These are phyloP conservation scores for Calliphora vicina DNA, from an alignment of 1,140 invertebrate species.

Conservation along the genomic window DNA sequence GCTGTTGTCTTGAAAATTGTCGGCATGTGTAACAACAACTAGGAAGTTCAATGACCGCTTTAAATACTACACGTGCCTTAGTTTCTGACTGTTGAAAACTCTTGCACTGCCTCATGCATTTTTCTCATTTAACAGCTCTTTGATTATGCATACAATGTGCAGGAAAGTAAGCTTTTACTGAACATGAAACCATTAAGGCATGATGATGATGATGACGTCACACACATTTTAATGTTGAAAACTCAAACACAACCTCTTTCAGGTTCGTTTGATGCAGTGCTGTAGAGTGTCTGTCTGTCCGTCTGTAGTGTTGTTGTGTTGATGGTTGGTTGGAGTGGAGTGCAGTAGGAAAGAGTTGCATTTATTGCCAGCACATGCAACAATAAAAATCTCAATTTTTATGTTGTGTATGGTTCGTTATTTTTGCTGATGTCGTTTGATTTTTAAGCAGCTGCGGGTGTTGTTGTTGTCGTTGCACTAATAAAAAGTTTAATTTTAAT, in stretches of 20 bases:
- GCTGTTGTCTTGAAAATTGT: background rate
- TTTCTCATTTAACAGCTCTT: background rate
- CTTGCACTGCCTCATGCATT: conserved; percentile 52
- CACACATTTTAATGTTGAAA: conserved; percentile 8
- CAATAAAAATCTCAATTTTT: background rate
- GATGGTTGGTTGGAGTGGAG: too few relatives aligned
- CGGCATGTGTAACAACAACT: conserved; percentile 25
- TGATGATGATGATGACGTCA: conserved; percentile 24
- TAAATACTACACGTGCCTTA: conserved; percentile 37
- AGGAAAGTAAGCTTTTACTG: background rate
- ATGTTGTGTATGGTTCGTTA: background rate
- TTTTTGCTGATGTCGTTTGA: background rate
- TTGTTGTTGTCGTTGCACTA: background rate
- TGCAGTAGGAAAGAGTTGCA: background rate
- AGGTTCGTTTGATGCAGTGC: too few relatives aligned
- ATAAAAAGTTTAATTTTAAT: background rate
- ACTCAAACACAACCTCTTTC: conserved; percentile 25
- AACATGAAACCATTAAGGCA: too few relatives aligned
- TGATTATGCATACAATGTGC: background rate
- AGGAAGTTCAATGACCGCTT: conserved; percentile 57
- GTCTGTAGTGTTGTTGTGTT: too few relatives aligned
- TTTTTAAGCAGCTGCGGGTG: background rate
- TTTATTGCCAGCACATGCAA: background rate
- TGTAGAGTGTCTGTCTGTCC: too few relatives aligned
- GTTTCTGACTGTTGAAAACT: conserved; percentile 55